Conservation (phyloP, 2,113 vertebrate species). For the Osmerus eperlanus region DNA sequence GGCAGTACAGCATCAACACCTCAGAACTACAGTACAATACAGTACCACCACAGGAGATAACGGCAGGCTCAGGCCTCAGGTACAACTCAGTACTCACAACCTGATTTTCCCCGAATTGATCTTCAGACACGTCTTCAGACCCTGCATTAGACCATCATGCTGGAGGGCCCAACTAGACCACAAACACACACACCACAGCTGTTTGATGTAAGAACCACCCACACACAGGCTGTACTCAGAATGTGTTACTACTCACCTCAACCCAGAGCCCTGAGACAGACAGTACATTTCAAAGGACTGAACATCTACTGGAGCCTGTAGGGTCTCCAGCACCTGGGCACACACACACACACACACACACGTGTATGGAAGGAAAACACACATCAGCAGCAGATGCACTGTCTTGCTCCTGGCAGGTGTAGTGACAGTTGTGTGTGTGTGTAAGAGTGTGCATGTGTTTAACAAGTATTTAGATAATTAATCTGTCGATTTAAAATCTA, state of each 20-base stretch:
- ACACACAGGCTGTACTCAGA: too few species aligned
- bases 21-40: not conserved
- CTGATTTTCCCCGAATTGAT: slow-evolving; percentile 37
- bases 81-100: slow-evolving; percentile 44
- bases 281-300: slow-evolving; percentile 43
- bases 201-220: not conserved
- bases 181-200: slow-evolving; percentile 20
- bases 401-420: not conserved
- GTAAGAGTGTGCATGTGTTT: not conserved
- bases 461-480: too few species aligned
- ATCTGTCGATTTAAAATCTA: too few species aligned
- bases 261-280: slow-evolving; percentile 40
- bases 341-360: slow-evolving; percentile 13
- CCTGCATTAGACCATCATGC: slow-evolving; percentile 35
- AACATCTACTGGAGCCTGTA: slow-evolving; percentile 56
- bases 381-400: not conserved
- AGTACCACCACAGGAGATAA: not conserved
- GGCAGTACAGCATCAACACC: not conserved
- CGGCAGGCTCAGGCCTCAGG: too few species aligned
- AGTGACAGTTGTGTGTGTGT: not conserved
- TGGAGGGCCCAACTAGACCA: slow-evolving; percentile 58
- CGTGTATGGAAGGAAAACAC: not conserved
- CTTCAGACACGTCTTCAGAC: slow-evolving; percentile 48
- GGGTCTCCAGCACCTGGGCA: slow-evolving; percentile 60
- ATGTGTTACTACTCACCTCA: slow-evolving; percentile 50